Conservation (phyloP, 2,113 vertebrate species). For the Scomber japonicus region DNA sequence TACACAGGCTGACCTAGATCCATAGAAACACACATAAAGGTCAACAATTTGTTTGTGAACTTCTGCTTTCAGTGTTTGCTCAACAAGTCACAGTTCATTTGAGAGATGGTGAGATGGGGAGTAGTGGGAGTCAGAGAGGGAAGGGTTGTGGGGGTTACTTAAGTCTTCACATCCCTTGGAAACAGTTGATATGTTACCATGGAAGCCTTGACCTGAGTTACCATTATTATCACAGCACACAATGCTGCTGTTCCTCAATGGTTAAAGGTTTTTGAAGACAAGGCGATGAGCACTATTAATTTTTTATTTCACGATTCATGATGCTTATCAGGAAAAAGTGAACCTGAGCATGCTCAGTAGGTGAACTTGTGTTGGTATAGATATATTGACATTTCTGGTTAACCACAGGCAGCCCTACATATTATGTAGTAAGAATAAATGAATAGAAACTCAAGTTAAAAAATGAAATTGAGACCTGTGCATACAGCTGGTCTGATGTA, state of each 20-base stretch:
- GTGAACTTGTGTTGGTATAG: background rate
- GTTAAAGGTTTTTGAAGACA: no score
- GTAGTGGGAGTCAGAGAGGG: background rate
- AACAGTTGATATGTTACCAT: background rate
- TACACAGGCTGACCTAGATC: slow-evolving; percentile 28
- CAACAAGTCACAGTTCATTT: background rate
- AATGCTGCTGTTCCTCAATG: no score
- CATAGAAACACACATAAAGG: background rate
- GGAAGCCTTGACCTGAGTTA: background rate
- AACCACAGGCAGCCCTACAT: background rate
- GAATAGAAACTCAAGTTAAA: background rate
- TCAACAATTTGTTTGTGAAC: slow-evolving; percentile 7
- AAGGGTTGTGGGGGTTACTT: background rate
- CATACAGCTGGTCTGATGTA: background rate
- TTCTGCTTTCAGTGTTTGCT: slow-evolving; percentile 17
- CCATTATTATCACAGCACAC: no score
- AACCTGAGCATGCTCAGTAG: background rate
- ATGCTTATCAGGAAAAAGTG: background rate
- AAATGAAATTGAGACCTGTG: background rate
- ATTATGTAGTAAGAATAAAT: background rate
- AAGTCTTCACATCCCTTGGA: background rate
- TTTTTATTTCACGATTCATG: no score
- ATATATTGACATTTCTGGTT: background rate
- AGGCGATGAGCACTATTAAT: no score
- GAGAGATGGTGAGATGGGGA: background rate